Base-by-base conservation (phyloP, 1,140 invertebrate species). In the Drosophila littoralis region DNA sequence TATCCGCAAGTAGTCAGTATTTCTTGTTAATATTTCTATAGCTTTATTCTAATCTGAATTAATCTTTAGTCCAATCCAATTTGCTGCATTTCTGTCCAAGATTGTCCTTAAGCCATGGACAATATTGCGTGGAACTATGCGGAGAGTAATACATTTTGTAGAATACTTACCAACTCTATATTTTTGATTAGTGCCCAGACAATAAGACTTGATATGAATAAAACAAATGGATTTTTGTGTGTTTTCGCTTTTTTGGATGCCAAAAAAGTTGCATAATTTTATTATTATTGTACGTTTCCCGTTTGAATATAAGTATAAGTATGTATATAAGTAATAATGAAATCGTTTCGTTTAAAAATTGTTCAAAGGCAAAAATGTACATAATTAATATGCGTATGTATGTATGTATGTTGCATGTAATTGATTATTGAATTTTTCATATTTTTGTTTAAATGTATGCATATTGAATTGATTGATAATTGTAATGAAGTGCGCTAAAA, bases 221-320 rank as follows among this genome's bases (percentile, higher is more conserved):
- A 71, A 68, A 77, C 48, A 6, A 28, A 2, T 7, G 36, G 8
- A n/a, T 10, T 57, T 15, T 74, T 64, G 55, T 77, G 58, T 64
- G n/a, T 84, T 84, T 86, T 84, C 58, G 71, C 82, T 86, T 73
- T 79, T 79, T 86, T 86, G 82, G 79, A 86, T 86, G 63, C 83
- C 82, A 86, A 86, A 86, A 86, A 86, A 86, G 82, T 85, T 85
- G 70, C 68, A 69, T 64, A 70, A 69, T 78, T 51, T 66, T 28
- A 28, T 84, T 86, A 76, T 86, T 86, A 86, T 86, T 86, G 79
- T 86, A 70, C 81, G 60, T 77, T 84, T 86, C 38, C 52, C 64
- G 61, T 66, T 78, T 79, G 59, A 67, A 38, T 66, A 52, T 36
- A 57, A 48, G n/a, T n/a, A 36, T 71, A 55, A 64, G 33, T 75